Evolutionary conservation across 2,113 vertebrate species (phyloP).

Genomic region (Sebastes schlegelii): DNA sequence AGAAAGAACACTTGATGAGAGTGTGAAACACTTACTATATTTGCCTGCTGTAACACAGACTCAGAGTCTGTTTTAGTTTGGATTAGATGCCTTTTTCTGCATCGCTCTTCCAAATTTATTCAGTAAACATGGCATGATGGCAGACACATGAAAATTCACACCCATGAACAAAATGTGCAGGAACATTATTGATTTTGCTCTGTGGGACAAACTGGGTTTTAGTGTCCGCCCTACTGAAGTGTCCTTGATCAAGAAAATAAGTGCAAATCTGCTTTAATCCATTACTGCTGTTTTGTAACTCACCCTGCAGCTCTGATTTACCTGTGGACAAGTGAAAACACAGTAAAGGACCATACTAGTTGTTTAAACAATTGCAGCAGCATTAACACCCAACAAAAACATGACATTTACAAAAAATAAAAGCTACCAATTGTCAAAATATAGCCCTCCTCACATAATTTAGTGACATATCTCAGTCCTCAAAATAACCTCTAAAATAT

Average conservation of each 20-base stretch:
- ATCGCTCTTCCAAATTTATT: not conserved
- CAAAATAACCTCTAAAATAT: conserved; percentile 28
- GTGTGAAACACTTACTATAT: conserved; percentile 25
- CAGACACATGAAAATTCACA: conserved; percentile 7
- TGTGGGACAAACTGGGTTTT: conserved; percentile 16
- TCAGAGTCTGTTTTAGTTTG: not conserved
- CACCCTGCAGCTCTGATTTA: conserved; percentile 3
- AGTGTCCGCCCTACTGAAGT: not conserved
- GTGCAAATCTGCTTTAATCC: conserved; percentile 1
- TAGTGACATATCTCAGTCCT: conserved; percentile 4
- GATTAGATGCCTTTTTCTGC: not conserved
- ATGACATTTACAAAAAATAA: conserved; percentile 1
- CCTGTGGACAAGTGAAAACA: not conserved
- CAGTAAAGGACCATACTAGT: not conserved
- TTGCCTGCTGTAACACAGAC: not conserved
- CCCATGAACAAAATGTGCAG: conserved; percentile 11
- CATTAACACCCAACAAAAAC: not conserved
- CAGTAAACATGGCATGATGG: not conserved
- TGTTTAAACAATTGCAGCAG: not conserved
- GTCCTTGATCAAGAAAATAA: conserved; percentile 12
- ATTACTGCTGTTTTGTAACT: conserved; percentile 3
- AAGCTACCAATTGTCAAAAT: not conserved
- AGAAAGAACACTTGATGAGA: conserved; percentile 6
- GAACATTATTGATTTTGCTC: conserved; percentile 22
- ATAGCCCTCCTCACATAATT: not conserved